Evolutionary conservation across 23 tunicate genomes (phyloP), one percentile per base, ranked within the genome.

Genomic region (Trididemnum miniatum): DNA sequence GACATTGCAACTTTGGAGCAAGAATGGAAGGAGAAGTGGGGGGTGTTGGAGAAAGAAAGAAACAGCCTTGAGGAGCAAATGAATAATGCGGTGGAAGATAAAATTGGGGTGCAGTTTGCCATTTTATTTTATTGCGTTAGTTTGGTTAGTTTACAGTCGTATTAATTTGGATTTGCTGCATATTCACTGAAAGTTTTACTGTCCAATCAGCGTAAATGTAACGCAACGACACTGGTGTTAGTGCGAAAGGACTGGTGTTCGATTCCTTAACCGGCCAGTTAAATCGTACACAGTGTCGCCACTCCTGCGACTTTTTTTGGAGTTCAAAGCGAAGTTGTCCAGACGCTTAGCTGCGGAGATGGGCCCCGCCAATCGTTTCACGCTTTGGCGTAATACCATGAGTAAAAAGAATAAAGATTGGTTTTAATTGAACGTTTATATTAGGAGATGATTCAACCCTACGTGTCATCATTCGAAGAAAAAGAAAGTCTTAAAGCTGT

Each of bases 401-500:
- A 18, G 12, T 18, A 49, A 49, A 49, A 49, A 49, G 57, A 12
- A 9, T 49, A 18, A 49, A 49, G 18, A 49, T n/a, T n/a, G n/a
- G n/a, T n/a, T n/a, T n/a, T n/a, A n/a, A n/a, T n/a, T n/a, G n/a
- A n/a, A n/a, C n/a, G n/a, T n/a, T n/a, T n/a, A 30, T 67, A 7
- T 7, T 30, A 90, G 96, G 96, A 90, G 77, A 49, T 64, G 31
- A 85, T 85, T 23, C 82, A 85, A 30, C 96, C 96, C 33, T 90
- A 84, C 83, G 33, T 80, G 36, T 79, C 51, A 40, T 87, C 96
- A 1, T 57, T 72, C 63, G 86, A 88, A 35, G 96, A 90, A 65
- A 88, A 80, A 37, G 76, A 85, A 62, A 90, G 96, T 65, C 78
- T 90, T 7, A 84, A 86, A 15, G 69, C 83, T 25, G 89, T 90